These are phyloP conservation scores for Halcyon malimbica DNA, from an alignment of 2,113 vertebrate species.

Conservation along the genomic window DNA sequence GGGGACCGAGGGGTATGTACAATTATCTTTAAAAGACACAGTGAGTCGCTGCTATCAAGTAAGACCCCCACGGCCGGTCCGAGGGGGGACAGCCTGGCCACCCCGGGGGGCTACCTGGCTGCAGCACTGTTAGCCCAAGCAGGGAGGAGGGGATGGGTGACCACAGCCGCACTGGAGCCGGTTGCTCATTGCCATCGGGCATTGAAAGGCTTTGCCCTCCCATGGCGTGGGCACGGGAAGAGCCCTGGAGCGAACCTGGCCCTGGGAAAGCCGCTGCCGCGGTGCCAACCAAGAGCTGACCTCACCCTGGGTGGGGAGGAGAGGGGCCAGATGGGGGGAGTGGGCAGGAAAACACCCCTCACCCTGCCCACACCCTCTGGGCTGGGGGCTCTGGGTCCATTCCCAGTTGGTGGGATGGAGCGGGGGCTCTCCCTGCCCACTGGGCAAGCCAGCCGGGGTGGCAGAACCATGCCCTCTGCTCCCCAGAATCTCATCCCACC, in stretches of 20 bases:
- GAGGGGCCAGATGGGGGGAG: background rate
- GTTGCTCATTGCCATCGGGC: background rate
- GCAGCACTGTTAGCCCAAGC: background rate
- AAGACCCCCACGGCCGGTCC: background rate
- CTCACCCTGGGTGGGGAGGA: background rate
- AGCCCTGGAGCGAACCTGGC: background rate
- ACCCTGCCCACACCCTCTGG: background rate
- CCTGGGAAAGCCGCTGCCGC: accelerated
- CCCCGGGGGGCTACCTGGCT: background rate
- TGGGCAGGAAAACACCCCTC: background rate
- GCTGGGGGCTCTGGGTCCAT: background rate
- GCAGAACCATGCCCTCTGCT: background rate
- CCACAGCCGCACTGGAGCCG: background rate
- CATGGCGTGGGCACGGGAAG: background rate
- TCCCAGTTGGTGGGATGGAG: background rate
- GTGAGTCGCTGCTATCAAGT: background rate
- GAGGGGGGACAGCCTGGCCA: background rate
- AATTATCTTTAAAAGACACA: conserved; percentile 1
- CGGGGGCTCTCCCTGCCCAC: background rate
- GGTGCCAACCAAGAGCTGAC: background rate
- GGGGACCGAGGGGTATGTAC: background rate
- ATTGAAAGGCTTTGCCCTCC: background rate
- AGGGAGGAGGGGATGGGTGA: background rate
- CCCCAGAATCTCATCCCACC: accelerated
- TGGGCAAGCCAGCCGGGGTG: background rate